Percentiles rank a stretch among this genome's conserved stretches.
These are phyloP conservation scores for Ochotona curzoniae DNA, from an alignment of 2,113 vertebrate genomes.

Conservation along the genomic window DNA sequence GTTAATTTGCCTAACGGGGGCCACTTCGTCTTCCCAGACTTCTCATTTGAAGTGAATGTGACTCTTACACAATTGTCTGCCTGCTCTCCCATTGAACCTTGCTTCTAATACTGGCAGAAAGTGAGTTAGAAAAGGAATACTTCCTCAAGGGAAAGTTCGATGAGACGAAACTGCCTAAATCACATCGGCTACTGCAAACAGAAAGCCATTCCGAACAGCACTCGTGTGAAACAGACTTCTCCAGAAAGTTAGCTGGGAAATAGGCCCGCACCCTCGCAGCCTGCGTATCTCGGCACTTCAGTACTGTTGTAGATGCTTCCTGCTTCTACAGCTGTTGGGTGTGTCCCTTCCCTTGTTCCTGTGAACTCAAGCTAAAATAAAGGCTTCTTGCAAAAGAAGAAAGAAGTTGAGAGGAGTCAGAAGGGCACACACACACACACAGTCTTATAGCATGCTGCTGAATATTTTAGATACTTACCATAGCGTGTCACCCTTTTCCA, in stretches of 20 bases:
- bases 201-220: background rate
- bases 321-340: constrained; percentile 72
- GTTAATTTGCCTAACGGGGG: background rate
- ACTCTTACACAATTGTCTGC: background rate
- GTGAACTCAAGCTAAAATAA: constrained; percentile 56
- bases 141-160: constrained; percentile 19
- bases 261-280: background rate
- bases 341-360: constrained; percentile 65
- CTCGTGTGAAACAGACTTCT: background rate
- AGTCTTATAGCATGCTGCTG: background rate
- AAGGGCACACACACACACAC: background rate
- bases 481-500: background rate
- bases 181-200: background rate
- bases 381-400: constrained; percentile 6
- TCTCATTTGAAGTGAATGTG: background rate
- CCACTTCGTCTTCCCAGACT: background rate
- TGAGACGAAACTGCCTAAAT: background rate
- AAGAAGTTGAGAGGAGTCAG: background rate
- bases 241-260: background rate
- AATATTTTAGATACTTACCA: constrained; percentile 25
- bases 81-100: background rate
- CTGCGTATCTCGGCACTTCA: constrained; percentile 35
- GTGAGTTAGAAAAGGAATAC: constrained; percentile 24
- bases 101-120: constrained; percentile 6
- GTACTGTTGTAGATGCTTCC: constrained; percentile 59